Evolutionary conservation across 2,888 invertebrate genomes (phyloP).

Genomic region (Dioctria rufipes): DNA sequence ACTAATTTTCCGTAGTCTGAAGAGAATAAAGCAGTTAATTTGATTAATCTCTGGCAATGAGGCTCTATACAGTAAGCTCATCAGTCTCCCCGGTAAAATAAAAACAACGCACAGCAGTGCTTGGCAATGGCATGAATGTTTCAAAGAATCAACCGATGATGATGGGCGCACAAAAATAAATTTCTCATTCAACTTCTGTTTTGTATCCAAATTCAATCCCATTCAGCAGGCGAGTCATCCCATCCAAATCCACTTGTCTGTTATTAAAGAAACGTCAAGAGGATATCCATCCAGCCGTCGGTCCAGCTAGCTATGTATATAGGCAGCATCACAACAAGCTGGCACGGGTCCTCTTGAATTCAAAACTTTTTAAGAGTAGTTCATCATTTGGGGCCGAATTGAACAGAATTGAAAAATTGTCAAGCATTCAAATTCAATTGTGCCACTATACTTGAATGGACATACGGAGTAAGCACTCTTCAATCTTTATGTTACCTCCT

Average conservation of each 20-base stretch:
- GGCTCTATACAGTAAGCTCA: conserved; percentile 8
- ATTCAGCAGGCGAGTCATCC: conserved; percentile 21
- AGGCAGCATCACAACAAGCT: background rate
- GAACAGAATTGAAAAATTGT: conserved; percentile 49
- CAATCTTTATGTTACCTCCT: background rate
- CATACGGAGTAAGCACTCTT: conserved; percentile 23
- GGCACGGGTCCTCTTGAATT: conserved; percentile 43
- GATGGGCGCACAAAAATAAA: conserved; percentile 43
- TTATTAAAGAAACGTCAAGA: conserved; percentile 54
- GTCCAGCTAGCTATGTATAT: no score
- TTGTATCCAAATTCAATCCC: conserved; percentile 54
- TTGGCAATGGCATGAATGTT: background rate
- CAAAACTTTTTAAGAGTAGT: background rate
- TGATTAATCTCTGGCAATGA: conserved; percentile 49
- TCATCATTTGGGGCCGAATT: conserved; percentile 24
- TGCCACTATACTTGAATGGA: conserved; percentile 24
- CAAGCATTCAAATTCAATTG: conserved; percentile 47
- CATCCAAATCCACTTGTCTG: conserved; percentile 52
- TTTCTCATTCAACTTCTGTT: conserved; percentile 52
- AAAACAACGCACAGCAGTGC: background rate
- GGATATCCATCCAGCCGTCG: conserved; percentile 2
- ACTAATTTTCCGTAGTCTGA: conserved; percentile 6
- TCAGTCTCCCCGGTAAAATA: background rate
- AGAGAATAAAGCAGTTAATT: conserved; percentile 42
- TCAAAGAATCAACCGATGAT: background rate